Percentiles rank a stretch among this genome's conserved stretches.
Conservation (phyloP, 2,113 vertebrate genomes). For the Rhadina sibilatrix region DNA sequence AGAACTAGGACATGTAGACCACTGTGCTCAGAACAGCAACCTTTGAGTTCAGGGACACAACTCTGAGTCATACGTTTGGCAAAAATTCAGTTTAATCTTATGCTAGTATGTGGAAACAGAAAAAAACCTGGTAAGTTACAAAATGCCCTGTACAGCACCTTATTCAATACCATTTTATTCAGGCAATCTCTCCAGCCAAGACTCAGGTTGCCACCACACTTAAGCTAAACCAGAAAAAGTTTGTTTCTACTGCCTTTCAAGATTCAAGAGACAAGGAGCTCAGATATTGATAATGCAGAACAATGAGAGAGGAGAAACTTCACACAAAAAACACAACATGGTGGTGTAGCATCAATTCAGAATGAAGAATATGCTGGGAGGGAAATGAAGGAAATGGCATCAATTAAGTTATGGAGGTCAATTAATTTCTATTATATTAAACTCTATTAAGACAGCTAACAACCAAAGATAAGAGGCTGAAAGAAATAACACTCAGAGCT, state of each 20-base stretch:
- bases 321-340: fast-evolving
- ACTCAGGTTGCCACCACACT: not conserved
- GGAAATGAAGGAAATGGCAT: not conserved
- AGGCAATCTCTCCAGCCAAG: fast-evolving
- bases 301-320: not conserved
- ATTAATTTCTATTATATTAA: conserved; percentile 34
- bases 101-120: not conserved
- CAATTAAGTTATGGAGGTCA: conserved; percentile 24
- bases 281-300: not conserved
- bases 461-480: conserved; percentile 31
- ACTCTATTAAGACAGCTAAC: conserved; percentile 6
- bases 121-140: not conserved
- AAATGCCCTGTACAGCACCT: not conserved
- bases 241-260: not conserved
- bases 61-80: not conserved
- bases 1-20: not conserved
- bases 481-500: conserved; percentile 11
- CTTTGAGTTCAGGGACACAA: not conserved
- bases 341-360: not conserved
- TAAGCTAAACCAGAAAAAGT: not conserved
- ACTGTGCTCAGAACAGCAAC: not conserved
- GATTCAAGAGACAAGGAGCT: not conserved
- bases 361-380: not conserved
- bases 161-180: not conserved
- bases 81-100: not conserved